Percentiles rank a stretch among this genome's conserved stretches.
Conservation (phyloP, 2,113 vertebrate genomes). For the Tragulus kanchil region DNA sequence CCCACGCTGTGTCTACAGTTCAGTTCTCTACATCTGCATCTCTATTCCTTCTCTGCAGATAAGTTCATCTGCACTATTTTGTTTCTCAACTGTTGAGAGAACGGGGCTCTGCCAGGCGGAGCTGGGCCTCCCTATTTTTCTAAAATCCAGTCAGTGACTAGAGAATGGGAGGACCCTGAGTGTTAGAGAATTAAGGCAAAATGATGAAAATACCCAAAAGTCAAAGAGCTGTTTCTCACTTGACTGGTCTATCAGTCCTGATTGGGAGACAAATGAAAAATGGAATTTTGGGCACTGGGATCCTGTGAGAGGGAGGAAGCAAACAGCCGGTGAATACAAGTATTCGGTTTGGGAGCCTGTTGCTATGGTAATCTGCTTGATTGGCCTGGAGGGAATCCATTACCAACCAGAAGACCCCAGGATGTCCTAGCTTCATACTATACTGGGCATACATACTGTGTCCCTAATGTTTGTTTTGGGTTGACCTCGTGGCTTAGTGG, state of each 20-base stretch:
- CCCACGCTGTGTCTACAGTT: too few relatives aligned
- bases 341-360: neutral
- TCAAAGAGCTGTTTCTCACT: neutral
- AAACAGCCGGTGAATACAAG: neutral
- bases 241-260: neutral
- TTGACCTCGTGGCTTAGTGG: too few relatives aligned
- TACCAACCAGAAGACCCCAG: neutral
- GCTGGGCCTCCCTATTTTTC: neutral
- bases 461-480: too few relatives aligned
- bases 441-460: neutral
- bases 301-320: neutral
- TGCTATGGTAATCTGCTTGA: neutral
- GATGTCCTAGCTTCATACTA: neutral
- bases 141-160: neutral
- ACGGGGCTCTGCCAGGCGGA: neutral
- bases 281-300: too few relatives aligned
- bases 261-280: neutral
- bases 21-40: too few relatives aligned
- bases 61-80: too few relatives aligned
- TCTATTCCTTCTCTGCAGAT: too few relatives aligned
- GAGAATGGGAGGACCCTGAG: neutral
- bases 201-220: rapidly evolving
- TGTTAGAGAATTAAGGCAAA: neutral
- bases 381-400: neutral
- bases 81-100: neutral